phyloP scores from a whole-genome alignment of 2,113 vertebrate species.

The Pagrus major region DNA sequence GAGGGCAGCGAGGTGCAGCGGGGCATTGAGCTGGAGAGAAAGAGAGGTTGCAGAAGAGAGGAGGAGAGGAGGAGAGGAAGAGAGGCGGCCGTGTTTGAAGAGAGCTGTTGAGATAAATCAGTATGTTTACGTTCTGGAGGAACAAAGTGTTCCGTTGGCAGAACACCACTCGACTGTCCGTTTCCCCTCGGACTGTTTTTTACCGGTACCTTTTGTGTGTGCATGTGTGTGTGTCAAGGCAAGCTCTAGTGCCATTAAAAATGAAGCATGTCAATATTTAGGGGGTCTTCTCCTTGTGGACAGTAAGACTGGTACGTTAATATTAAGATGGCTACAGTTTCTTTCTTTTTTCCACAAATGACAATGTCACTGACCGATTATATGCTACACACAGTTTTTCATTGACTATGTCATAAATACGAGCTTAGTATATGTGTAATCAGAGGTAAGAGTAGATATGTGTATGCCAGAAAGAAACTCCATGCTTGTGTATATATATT shows the following conservation, averaged over 20 bases:
- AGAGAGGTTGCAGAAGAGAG: constrained; percentile 58
- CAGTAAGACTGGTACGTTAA: constrained; percentile 41
- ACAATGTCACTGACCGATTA: constrained; percentile 40
- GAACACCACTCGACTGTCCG: constrained; percentile 77
- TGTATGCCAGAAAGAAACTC: not conserved
- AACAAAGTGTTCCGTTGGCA: constrained; percentile 86
- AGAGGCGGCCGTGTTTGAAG: constrained; percentile 76
- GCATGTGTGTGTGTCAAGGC: constrained; percentile 49
- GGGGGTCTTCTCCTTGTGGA: constrained; percentile 16
- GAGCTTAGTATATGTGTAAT: not conserved
- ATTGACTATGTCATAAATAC: constrained; percentile 1
- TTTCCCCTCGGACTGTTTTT: constrained; percentile 73
- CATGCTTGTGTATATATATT: not conserved
- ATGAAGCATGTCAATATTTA: constrained; percentile 51
- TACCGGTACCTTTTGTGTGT: constrained; percentile 55
- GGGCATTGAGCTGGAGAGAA: constrained; percentile 69
- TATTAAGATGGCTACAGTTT: constrained; percentile 1
- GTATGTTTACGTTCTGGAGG: constrained; percentile 84
- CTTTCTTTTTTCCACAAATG: constrained; percentile 16
- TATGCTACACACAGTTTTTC: not conserved
- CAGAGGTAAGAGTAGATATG: not conserved
- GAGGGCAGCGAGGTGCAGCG: constrained; percentile 65
- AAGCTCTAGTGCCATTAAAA: constrained; percentile 53
- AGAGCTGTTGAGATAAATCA: constrained; percentile 84
- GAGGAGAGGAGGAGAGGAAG: constrained; percentile 59